A percentile compares a stretch with the other conserved stretches of the same genome.
These are phyloP conservation scores for Philaenus spumarius DNA, from an alignment of 1,140 invertebrate genomes.

Conservation along the genomic window DNA sequence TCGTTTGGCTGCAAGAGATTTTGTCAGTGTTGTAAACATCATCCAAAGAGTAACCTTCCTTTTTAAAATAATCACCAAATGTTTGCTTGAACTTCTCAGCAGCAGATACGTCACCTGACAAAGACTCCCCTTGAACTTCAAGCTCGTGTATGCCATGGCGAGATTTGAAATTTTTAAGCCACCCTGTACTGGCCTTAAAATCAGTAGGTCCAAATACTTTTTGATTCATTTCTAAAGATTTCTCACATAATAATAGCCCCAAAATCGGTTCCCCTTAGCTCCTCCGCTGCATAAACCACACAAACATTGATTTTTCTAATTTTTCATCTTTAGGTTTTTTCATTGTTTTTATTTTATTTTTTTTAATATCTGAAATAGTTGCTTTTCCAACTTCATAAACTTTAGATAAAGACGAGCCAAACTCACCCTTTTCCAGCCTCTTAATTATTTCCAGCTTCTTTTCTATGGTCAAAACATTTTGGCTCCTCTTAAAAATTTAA, in stretches of 20 bases:
- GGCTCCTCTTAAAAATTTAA: too few species aligned
- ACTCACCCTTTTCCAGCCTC: conserved; percentile 22
- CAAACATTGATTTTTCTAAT: conserved; percentile 23
- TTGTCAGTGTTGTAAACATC: conserved; percentile 35
- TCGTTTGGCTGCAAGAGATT: conserved; percentile 33
- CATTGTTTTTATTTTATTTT: conserved; percentile 16
- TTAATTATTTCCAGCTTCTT: conserved; percentile 23
- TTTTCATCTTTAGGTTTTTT: too few species aligned
- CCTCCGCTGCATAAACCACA: conserved; percentile 27
- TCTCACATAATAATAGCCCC: conserved; percentile 26
- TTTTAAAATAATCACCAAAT: conserved; percentile 7
- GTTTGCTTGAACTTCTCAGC: conserved; percentile 17
- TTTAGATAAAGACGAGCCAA: too few species aligned
- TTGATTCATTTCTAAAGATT: conserved; percentile 27
- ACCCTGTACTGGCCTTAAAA: too few species aligned
- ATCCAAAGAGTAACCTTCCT: conserved; percentile 18
- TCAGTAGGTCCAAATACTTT: conserved; percentile 18
- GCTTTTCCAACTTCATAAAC: conserved; percentile 13
- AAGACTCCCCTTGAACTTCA: conserved; percentile 35
- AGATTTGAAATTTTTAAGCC: too few species aligned
- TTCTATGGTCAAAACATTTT: conserved; percentile 10
- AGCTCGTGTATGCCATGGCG: conserved; percentile 34
- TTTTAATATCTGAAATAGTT: conserved; percentile 23
- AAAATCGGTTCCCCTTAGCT: conserved; percentile 23
- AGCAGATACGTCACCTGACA: conserved; percentile 28